These are phyloP conservation scores for Catostomus latipinnis DNA, from an alignment of 2,797 vertebrate genomes.

Conservation along the genomic window DNA sequence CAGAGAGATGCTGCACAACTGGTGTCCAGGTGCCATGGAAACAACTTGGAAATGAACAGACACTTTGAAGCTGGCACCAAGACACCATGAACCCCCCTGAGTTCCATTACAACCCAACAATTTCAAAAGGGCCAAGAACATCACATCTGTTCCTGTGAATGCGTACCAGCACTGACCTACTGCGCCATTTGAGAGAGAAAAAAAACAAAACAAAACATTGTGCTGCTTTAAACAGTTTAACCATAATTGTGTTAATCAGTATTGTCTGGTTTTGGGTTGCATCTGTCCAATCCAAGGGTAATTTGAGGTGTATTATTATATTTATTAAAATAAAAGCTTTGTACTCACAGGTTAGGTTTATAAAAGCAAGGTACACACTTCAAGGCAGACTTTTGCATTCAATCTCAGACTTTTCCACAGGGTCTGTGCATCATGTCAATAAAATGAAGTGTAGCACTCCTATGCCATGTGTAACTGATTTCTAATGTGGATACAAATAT, in stretches of 20 bases:
- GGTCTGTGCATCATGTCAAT: neutral
- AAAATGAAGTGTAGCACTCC: neutral
- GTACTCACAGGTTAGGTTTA: neutral
- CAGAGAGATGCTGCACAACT: slow-evolving; percentile 38
- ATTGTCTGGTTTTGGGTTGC: neutral
- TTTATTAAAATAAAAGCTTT: neutral
- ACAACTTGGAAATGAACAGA: slow-evolving; percentile 45
- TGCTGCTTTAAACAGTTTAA: slow-evolving; percentile 17
- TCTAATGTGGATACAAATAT: neutral
- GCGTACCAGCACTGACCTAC: slow-evolving; percentile 17
- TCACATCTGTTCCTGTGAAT: slow-evolving; percentile 45
- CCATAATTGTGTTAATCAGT: neutral
- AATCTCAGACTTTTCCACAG: neutral
- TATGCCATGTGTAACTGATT: neutral
- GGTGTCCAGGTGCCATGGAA: slow-evolving; percentile 50
- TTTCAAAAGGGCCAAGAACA: slow-evolving; percentile 44
- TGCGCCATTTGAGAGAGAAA: neutral
- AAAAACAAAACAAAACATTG: neutral
- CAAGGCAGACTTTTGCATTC: too few relatives aligned
- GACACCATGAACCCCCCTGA: slow-evolving; percentile 44
- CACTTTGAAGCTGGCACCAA: slow-evolving; percentile 40
- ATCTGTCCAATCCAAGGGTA: neutral
- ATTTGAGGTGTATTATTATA: neutral
- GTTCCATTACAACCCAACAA: slow-evolving; percentile 31
- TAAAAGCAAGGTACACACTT: neutral